These are phyloP conservation scores for Hyla sarda DNA, from an alignment of 2,113 vertebrate genomes.

Conservation along the genomic window DNA sequence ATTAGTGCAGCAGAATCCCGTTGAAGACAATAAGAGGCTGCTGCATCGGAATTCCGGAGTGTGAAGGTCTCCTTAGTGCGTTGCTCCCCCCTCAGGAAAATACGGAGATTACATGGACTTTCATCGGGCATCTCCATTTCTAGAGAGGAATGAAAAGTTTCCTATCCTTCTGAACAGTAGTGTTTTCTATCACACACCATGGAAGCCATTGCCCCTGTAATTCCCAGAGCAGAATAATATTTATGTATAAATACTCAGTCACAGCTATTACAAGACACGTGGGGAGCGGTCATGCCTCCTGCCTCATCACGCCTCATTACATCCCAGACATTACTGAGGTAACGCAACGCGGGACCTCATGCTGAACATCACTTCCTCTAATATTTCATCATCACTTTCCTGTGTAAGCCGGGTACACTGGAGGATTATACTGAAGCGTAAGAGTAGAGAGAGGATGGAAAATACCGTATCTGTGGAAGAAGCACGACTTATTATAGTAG, in stretches of 20 bases:
- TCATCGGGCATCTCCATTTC: neutral
- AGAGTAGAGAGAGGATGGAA: too few relatives aligned
- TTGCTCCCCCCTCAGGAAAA: too few relatives aligned
- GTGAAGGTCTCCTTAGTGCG: too few relatives aligned
- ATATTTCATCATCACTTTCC: neutral
- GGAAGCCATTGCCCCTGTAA: neutral
- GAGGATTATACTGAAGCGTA: neutral
- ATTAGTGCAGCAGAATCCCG: too few relatives aligned
- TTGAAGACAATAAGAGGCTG: too few relatives aligned
- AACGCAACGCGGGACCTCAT: neutral
- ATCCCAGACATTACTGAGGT: slow-evolving; percentile 24
- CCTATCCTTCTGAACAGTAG: neutral
- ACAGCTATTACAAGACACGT: slow-evolving; percentile 20
- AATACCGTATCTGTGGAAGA: too few relatives aligned
- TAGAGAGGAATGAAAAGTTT: neutral
- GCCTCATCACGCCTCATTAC: slow-evolving; percentile 39
- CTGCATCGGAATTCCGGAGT: too few relatives aligned
- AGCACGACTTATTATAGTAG: neutral
- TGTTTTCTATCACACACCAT: too few relatives aligned
- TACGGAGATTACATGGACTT: neutral
- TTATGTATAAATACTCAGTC: neutral
- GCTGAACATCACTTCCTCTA: slow-evolving; percentile 6
- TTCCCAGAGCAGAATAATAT: neutral
- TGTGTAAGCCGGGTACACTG: neutral
- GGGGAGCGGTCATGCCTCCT: neutral